Evolutionary conservation across 2,888 invertebrate species (phyloP).

Genomic region (Unio delphinus): DNA sequence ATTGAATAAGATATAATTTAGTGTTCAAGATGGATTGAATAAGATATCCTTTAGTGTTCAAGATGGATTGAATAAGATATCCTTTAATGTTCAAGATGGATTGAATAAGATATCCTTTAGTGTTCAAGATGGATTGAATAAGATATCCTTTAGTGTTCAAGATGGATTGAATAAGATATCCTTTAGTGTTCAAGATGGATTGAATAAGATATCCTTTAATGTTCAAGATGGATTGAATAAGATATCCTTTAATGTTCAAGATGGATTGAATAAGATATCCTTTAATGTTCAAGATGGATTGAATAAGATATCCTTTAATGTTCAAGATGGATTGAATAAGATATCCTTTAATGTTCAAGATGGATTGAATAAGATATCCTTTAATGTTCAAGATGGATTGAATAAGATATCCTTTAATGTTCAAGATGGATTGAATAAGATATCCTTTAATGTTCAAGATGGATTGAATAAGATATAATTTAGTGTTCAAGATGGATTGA

Average conservation of each 20-base stretch:
- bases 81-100: background rate
- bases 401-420: no score
- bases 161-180: background rate
- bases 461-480: background rate
- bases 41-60: no score
- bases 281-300: background rate
- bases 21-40: background rate
- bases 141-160: no score
- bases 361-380: background rate
- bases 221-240: background rate
- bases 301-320: no score
- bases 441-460: no score
- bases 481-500: background rate
- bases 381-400: background rate
- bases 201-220: no score
- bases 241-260: no score
- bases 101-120: no score
- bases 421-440: background rate
- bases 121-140: background rate
- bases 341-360: no score
- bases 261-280: background rate
- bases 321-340: background rate
- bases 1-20: background rate
- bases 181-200: background rate
- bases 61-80: background rate